phyloP scores from a whole-genome alignment of 2,888 invertebrate species.

The Macroteleia sp. region DNA sequence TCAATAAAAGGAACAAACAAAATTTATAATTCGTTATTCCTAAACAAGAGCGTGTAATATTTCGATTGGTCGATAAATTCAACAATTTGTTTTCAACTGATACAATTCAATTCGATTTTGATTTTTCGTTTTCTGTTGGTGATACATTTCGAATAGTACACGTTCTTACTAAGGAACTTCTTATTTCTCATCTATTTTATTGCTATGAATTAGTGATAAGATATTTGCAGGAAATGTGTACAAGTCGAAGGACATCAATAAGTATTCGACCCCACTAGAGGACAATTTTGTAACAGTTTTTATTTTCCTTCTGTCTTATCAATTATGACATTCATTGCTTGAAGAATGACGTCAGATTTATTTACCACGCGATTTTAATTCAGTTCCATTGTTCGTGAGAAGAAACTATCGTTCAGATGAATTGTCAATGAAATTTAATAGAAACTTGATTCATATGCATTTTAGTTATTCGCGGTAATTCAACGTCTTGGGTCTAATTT shows the following conservation, averaged over 20 bases:
- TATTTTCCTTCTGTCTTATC: conserved; percentile 6
- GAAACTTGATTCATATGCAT: no score
- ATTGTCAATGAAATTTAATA: no score
- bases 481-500: no score
- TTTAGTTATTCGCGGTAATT: no score
- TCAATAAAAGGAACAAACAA: conserved; percentile 37
- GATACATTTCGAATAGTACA: conserved; percentile 11
- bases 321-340: neutral
- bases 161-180: conserved; percentile 17
- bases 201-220: conserved; percentile 27
- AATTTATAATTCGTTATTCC: conserved; percentile 9
- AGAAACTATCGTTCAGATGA: no score
- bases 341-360: neutral
- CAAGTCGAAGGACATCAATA: conserved; percentile 23
- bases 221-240: conserved; percentile 33
- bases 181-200: conserved; percentile 20
- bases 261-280: conserved; percentile 16
- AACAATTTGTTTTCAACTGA: no score
- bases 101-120: no score
- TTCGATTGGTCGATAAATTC: no score
- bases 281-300: conserved; percentile 25
- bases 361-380: no score
- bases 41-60: conserved; percentile 15
- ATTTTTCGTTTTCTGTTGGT: no score
- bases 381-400: no score